A percentile compares a stretch with the other conserved stretches of the same genome.
phyloP scores from a whole-genome alignment of 2,888 invertebrate species.

The Leucoptera coffeella region DNA sequence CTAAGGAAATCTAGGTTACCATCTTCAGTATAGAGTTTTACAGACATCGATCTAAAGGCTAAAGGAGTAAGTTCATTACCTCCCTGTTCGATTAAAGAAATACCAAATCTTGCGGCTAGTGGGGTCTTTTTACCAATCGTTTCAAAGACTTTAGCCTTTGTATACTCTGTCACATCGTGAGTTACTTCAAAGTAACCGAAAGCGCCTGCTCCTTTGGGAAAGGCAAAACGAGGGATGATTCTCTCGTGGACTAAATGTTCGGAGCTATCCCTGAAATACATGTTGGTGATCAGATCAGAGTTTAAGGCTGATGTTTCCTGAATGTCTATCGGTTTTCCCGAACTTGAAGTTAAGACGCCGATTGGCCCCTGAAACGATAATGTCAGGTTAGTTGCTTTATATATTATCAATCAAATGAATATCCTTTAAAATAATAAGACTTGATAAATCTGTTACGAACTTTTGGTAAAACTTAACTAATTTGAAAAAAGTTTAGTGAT shows the following conservation, averaged over 20 bases:
- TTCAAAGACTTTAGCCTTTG: constrained; percentile 45
- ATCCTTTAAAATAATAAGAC: too few species aligned
- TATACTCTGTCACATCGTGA: constrained; percentile 53
- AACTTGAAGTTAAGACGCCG: constrained; percentile 54
- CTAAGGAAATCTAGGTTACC: constrained; percentile 83
- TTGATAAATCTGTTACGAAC: too few species aligned
- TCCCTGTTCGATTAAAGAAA: constrained; percentile 57
- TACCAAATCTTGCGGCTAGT: constrained; percentile 45
- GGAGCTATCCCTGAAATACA: constrained; percentile 60
- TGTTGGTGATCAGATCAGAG: constrained; percentile 67
- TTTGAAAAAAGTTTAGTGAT: too few species aligned
- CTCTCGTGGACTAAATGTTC: constrained; percentile 74
- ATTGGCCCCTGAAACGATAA: constrained; percentile 1
- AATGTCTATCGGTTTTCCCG: constrained; percentile 65
- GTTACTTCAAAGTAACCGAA: constrained; percentile 75
- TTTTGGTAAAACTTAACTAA: too few species aligned
- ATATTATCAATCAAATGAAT: too few species aligned
- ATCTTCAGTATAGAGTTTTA: constrained; percentile 80
- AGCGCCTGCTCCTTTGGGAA: constrained; percentile 82
- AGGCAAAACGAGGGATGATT: constrained; percentile 83
- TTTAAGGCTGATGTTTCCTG: constrained; percentile 67
- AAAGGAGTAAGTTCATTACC: constrained; percentile 47
- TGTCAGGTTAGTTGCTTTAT: too few species aligned
- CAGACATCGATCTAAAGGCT: constrained; percentile 60
- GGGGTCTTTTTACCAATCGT: constrained; percentile 47